Base-by-base conservation (phyloP, 2,113 vertebrate genomes). In the Cryptomyrus ogoouensis region DNA sequence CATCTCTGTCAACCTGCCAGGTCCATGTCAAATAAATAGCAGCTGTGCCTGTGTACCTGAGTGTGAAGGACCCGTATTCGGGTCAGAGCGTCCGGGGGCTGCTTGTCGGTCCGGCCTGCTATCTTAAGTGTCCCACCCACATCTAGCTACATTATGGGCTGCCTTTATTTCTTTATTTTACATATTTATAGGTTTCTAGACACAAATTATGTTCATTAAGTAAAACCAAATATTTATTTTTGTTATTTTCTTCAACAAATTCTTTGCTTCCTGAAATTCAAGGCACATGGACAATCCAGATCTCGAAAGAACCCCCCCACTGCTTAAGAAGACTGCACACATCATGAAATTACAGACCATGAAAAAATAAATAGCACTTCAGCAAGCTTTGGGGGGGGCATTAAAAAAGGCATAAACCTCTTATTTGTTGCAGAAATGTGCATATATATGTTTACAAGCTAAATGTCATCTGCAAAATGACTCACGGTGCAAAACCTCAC, bases 261-360 rank as follows among this genome's bases (percentile, higher is more conserved):
- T 52, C n/a, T 52, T 52, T 31, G 84, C 24, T 50, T 21, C 83
- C 6, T 42, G 44, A 47, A 84, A 92, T 91, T 86, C 53, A 88
- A 91, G 90, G 83, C 89, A 90, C 66, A 91, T 90, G 89, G 88
- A 90, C 62, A 85, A 56, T 24, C 53, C 89, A 39, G 58, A 66
- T 58, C 62, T 74, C 56, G 88, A 88, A 90, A 86, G 88, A 44
- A 62, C 50, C 89, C 50, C 89, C 88, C 83, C 24, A 66, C 88
- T 70, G 84, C 89, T 90, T 85, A 77, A 88, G 70, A 74, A 88
- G 86, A 90, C 83, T 86, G 13, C 44, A 85, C 86, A 89, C 83
- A 87, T 90, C 90, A 84, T 92, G 83, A 88, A 93, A 92, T 91
- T 91, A 92, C 87, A 87, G 91, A 91, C 88, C 88, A 66, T 91